phyloP scores from a whole-genome alignment of 1,140 invertebrate species.

The Marisa cornuarietis region DNA sequence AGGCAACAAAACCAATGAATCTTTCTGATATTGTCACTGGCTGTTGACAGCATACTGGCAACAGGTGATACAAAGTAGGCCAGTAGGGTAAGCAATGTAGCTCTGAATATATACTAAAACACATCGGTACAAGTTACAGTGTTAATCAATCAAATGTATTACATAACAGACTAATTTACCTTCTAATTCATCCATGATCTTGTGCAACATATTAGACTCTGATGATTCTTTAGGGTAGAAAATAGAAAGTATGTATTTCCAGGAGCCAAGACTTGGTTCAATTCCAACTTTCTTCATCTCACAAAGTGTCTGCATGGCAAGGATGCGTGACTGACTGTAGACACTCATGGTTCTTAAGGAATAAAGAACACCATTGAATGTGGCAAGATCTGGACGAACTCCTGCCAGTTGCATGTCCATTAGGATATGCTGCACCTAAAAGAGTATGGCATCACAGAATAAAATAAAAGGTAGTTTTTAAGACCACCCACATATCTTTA shows the following conservation, averaged over 20 bases:
- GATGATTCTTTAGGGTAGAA: conserved; percentile 19
- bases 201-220: conserved; percentile 21
- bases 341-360: neutral
- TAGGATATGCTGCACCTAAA: conserved; percentile 10
- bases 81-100: too few relatives aligned
- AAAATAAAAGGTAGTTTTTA: too few relatives aligned
- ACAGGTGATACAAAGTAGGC: too few relatives aligned
- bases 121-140: too few relatives aligned
- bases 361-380: conserved; percentile 21
- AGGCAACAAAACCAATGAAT: too few relatives aligned
- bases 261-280: conserved; percentile 18
- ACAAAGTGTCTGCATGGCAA: conserved; percentile 10
- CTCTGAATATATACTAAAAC: too few relatives aligned
- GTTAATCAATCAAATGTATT: too few relatives aligned
- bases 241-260: conserved; percentile 6
- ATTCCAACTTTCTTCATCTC: conserved; percentile 19
- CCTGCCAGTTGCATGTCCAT: conserved; percentile 18
- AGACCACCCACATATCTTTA: too few relatives aligned
- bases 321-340: conserved; percentile 3
- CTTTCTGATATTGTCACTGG: too few relatives aligned
- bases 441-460: neutral
- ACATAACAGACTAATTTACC: neutral
- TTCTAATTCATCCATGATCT: conserved; percentile 19
- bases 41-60: too few relatives aligned
- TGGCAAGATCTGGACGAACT: conserved; percentile 7